Evolutionary conservation across 2,888 invertebrate genomes (phyloP).

Genomic region (Amaurobius ferox): DNA sequence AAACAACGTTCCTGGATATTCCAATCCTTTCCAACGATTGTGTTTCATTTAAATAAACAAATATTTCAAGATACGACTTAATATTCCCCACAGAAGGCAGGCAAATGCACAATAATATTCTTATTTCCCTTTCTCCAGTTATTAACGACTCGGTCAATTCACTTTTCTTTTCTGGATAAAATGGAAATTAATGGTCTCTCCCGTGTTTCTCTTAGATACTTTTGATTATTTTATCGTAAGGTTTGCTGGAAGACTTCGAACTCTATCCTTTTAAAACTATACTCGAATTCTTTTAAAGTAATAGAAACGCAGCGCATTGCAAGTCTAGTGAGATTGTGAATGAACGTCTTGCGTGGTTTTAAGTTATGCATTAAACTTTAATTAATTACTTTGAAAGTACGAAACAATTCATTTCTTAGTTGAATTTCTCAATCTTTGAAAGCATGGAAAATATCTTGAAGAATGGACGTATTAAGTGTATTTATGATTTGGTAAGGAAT

Average conservation of each 20-base stretch:
- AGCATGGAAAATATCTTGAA: too few species aligned
- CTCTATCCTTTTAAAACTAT: neutral
- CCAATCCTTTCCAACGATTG: too few species aligned
- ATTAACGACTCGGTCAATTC: neutral
- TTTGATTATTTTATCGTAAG: neutral
- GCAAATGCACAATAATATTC: neutral
- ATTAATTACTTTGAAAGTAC: neutral
- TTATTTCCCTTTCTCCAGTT: neutral
- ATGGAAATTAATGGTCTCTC: constrained; percentile 7
- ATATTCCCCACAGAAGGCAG: too few species aligned
- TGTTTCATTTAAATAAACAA: too few species aligned
- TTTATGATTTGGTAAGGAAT: too few species aligned
- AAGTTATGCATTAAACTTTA: neutral
- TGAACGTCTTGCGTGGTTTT: neutral
- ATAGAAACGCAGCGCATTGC: neutral
- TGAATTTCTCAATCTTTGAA: too few species aligned
- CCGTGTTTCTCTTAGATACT: neutral
- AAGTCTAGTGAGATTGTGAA: neutral
- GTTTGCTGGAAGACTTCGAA: neutral
- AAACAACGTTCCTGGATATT: too few species aligned
- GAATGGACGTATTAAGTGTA: too few species aligned
- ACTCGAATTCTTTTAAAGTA: constrained; percentile 4
- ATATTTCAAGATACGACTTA: too few species aligned
- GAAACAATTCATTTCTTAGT: neutral
- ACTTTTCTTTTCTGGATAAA: neutral